These are phyloP conservation scores for Tamias sibiricus DNA, from an alignment of 2,113 vertebrate genomes.

Conservation along the genomic window DNA sequence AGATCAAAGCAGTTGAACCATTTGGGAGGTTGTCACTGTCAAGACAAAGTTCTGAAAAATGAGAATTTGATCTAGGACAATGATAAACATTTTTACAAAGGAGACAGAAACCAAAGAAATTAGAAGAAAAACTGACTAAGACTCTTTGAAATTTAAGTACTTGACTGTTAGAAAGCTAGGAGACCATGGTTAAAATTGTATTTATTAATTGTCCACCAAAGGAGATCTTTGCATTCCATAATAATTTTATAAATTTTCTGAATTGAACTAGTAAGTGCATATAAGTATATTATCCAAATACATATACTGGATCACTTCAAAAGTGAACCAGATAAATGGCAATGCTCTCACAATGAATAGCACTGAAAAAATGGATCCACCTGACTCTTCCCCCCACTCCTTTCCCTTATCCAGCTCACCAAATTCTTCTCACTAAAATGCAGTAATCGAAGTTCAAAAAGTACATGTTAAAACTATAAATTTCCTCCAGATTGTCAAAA, in stretches of 20 bases:
- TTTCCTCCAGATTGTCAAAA: constrained; percentile 1
- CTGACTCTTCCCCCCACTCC: neutral
- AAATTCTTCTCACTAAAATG: neutral
- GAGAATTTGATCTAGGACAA: neutral
- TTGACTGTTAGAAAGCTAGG: neutral
- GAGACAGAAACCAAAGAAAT: neutral
- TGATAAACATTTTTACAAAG: neutral
- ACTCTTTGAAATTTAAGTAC: neutral
- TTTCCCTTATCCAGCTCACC: neutral
- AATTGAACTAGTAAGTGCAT: neutral
- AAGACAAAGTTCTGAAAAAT: neutral
- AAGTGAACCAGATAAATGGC: neutral
- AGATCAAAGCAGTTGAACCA: neutral
- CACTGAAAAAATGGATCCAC: neutral
- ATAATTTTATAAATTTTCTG: constrained; percentile 6
- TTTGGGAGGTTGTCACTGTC: neutral
- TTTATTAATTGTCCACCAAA: neutral
- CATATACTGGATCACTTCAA: neutral
- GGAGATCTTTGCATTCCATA: neutral
- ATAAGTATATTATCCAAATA: neutral
- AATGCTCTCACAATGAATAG: neutral
- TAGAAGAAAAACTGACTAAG: neutral
- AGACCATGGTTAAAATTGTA: neutral
- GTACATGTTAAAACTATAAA: neutral
- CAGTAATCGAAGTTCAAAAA: neutral